Percentiles rank a stretch among this genome's conserved stretches.
Conservation (phyloP, 1,140 invertebrate genomes). For the Drosophila elegans region DNA sequence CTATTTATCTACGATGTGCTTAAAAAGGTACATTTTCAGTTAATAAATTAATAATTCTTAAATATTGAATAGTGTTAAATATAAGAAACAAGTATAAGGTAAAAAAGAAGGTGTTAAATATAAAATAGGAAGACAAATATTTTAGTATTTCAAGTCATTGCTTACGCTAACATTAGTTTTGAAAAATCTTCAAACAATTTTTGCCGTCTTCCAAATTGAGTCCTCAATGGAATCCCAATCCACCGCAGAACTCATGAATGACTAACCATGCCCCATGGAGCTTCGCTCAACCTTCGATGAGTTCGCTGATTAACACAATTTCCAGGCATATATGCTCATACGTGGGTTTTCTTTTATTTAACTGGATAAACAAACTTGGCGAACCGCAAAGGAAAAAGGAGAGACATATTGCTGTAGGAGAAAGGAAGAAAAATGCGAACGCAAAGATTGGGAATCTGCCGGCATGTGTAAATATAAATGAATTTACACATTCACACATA, state of each 20-base stretch:
- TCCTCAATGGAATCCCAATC: conserved; percentile 3
- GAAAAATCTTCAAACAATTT: too few relatives aligned
- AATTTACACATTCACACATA: conserved; percentile 72
- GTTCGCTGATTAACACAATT: conserved; percentile 70
- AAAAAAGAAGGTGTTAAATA: too few relatives aligned
- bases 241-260: conserved; percentile 42
- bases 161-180: too few relatives aligned
- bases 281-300: conserved; percentile 19
- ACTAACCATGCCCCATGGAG: conserved; percentile 46
- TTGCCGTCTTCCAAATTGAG: neutral
- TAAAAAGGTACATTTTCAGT: too few relatives aligned
- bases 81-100: too few relatives aligned
- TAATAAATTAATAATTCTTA: too few relatives aligned
- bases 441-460: conserved; percentile 56
- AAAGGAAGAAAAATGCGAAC: conserved; percentile 29
- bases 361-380: conserved; percentile 73
- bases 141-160: conserved; percentile 32
- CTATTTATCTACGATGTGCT: too few relatives aligned
- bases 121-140: too few relatives aligned
- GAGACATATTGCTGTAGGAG: neutral
- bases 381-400: conserved; percentile 53
- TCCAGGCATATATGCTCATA: conserved; percentile 26
- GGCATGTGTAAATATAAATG: conserved; percentile 70
- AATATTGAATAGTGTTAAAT: too few relatives aligned
- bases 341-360: conserved; percentile 54